A percentile compares a stretch with the other conserved stretches of the same genome.
Conservation (phyloP, 2,797 vertebrate species). For the Enteromius afrohamiltoni region DNA sequence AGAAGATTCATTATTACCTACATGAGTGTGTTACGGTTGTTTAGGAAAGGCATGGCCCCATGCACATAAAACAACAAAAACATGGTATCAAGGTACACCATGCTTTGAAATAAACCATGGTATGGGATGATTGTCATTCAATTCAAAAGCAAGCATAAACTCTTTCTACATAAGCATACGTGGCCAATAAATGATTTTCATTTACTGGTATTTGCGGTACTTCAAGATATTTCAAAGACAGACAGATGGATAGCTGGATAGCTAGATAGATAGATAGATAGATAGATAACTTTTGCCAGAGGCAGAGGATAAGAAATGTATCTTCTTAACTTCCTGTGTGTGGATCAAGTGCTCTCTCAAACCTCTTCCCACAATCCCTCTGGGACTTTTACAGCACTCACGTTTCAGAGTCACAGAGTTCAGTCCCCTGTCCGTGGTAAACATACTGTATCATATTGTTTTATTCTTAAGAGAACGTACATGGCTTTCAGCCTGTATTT, state of each 20-base stretch:
- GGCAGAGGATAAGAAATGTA: not conserved
- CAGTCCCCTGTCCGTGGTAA: not conserved
- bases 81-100: not conserved
- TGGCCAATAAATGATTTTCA: not conserved
- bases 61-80: not conserved
- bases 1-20: not conserved
- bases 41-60: not conserved
- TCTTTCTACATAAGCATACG: not conserved
- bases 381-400: slow-evolving; percentile 32
- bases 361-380: slow-evolving; percentile 29
- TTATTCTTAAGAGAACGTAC: not conserved
- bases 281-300: not conserved
- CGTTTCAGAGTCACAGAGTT: slow-evolving; percentile 55
- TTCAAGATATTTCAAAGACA: not conserved
- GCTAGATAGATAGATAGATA: not conserved
- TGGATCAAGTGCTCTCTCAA: slow-evolving; percentile 32
- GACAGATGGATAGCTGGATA: not conserved
- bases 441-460: slow-evolving; percentile 4
- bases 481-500: slow-evolving; percentile 13
- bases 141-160: not conserved
- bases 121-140: not conserved
- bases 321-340: slow-evolving; percentile 4
- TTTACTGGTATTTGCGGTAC: not conserved
- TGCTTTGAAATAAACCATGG: not conserved
- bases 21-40: not conserved